Percentiles rank a stretch among this genome's conserved stretches.
Conservation (phyloP, 2,888 invertebrate genomes). For the Monochamus alternatus region DNA sequence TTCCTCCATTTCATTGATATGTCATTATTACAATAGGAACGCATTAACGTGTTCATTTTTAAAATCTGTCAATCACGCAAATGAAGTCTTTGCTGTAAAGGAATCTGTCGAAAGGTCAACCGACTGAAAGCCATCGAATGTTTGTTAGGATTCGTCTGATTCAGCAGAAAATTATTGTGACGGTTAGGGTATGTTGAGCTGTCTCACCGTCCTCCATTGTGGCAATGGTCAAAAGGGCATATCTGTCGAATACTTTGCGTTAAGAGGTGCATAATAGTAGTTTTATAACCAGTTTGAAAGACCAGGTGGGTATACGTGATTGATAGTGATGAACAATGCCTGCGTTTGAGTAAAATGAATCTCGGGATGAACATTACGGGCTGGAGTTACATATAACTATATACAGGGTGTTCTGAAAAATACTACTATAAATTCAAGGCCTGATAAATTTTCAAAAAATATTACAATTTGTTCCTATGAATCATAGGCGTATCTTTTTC, state of each 20-base stretch:
- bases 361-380: background rate
- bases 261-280: conserved; percentile 16
- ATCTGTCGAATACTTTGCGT: conserved; percentile 17
- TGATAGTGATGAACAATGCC: conserved; percentile 17
- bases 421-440: too few relatives aligned
- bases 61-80: background rate
- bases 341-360: background rate
- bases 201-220: conserved; percentile 28
- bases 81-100: background rate
- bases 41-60: too few relatives aligned
- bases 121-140: background rate
- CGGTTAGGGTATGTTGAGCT: conserved; percentile 14
- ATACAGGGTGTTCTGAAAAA: too few relatives aligned
- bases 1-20: too few relatives aligned
- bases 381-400: background rate
- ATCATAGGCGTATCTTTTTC: too few relatives aligned
- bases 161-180: conserved; percentile 27
- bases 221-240: conserved; percentile 22
- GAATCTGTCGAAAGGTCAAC: background rate
- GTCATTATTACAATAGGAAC: too few relatives aligned
- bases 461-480: too few relatives aligned
- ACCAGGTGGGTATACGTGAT: conserved; percentile 29
- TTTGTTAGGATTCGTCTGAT: background rate
- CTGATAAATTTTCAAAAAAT: too few relatives aligned
- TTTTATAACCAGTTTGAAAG: conserved; percentile 30